Base-by-base conservation (phyloP, 2,113 vertebrate species). In the Empidonax alnorum region DNA sequence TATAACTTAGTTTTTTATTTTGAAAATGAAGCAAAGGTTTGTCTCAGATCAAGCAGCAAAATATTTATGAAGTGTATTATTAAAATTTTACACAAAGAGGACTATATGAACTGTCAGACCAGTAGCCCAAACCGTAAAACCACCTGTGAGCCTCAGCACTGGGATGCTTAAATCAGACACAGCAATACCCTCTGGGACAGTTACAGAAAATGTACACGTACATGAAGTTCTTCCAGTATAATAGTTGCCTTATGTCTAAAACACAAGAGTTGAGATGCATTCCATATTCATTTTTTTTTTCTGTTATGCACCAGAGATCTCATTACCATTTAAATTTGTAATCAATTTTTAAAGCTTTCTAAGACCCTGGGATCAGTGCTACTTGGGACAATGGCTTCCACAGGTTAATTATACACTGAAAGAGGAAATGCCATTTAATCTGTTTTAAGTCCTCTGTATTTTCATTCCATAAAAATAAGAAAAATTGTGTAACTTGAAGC, bases 281-380 rank as follows among this genome's bases (percentile, higher is more conserved):
- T 83, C 21, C 6, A 27, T 69, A 33, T 30, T 59, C 22, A 1
- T 2, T 58, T 65, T 90, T 90, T 85, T 89, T 59, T 63, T 21
- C 37, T 88, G 35, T 67, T 92, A 78, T 39, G 52, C 80, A 90
- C 31, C 49, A 69, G 87, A 87, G 89, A 74, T 81, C 61, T 93
- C 71, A 88, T 88, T 90, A 74, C 33, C 30, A 77, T 84, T 93
- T 90, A 92, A 67, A 93, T 93, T 93, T 92, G 90, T 94, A 92
- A 95, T 90, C 12, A 89, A 47, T 81, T 93, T 87, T 75, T 89
- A 63, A 94, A 94, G 79, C 92, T 89, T 90, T 69, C 52, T 93
- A 90, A 90, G 72, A 89, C 79, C 50, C 56, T 78, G 73, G 83
- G 65, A 90, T 95, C 89, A 92, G 65, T 35, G 42, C 11, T 88